Conservation (phyloP, 2,797 vertebrate genomes). For the Amphiprion clarkii region DNA sequence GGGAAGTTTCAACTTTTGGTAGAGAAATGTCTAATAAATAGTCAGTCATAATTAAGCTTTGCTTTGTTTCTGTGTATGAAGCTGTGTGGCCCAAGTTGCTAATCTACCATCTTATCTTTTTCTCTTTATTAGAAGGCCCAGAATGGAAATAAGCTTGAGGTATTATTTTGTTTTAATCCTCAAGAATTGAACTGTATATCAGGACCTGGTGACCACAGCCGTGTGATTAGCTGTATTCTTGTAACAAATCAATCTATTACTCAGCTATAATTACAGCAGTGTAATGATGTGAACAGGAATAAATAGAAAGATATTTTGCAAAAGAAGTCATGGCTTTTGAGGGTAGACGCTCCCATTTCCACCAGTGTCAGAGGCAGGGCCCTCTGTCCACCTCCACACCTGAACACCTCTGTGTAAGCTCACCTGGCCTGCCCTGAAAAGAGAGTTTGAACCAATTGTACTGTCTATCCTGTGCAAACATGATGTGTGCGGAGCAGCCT, state of each 20-base stretch:
- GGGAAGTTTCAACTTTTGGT: too few relatives aligned
- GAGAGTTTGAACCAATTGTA: slow-evolving; percentile 57
- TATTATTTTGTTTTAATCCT: neutral
- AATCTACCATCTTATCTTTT: neutral
- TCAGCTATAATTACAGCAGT: neutral
- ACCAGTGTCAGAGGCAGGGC: slow-evolving; percentile 6
- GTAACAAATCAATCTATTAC: neutral
- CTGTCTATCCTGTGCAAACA: slow-evolving; percentile 68
- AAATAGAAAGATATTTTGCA: slow-evolving; percentile 2
- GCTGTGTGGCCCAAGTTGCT: neutral
- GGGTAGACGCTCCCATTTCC: slow-evolving; percentile 27
- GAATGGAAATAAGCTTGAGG: neutral
- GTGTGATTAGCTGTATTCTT: neutral
- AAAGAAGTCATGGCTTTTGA: slow-evolving; percentile 39
- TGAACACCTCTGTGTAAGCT: slow-evolving; percentile 68
- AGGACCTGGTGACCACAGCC: neutral
- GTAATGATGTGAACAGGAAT: neutral
- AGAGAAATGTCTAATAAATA: too few relatives aligned
- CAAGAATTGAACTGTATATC: neutral
- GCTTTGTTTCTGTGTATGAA: neutral
- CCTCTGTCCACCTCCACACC: slow-evolving; percentile 32
- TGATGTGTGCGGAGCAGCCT: slow-evolving; percentile 41
- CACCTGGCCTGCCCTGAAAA: slow-evolving; percentile 70
- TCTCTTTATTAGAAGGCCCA: neutral
- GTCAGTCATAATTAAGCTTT: neutral